phyloP scores from a whole-genome alignment of 64 coral and sea anemone genomes.

The Stichodactyla helianthus region DNA sequence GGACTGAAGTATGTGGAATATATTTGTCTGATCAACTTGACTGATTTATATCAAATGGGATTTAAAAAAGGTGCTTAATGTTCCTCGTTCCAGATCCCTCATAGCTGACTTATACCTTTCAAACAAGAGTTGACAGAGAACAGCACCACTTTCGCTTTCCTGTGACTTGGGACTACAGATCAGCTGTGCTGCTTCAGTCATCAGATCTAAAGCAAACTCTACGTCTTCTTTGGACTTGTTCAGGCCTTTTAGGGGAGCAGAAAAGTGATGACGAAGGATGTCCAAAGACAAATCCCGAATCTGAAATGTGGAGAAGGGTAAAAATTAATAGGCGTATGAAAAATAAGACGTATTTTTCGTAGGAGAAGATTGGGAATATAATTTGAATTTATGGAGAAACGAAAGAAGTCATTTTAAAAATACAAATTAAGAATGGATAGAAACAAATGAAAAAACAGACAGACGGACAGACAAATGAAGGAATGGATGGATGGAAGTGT shows the following conservation, averaged over 20 bases:
- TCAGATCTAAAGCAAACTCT: not conserved
- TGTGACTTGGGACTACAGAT: constrained; percentile 4
- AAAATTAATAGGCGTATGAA: not conserved
- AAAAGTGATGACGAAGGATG: not conserved
- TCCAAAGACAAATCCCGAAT: constrained; percentile 16
- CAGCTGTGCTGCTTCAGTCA: not conserved
- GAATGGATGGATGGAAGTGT: not conserved
- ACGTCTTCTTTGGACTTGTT: not conserved
- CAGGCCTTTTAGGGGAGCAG: not conserved
- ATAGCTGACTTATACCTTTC: not conserved
- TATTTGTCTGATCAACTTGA: not conserved
- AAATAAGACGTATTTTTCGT: not conserved
- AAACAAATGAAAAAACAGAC: no score
- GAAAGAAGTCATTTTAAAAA: not conserved
- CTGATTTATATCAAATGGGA: not conserved
- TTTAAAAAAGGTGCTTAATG: not conserved
- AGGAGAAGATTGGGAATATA: not conserved
- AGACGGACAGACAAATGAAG: not conserved
- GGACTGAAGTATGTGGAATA: no score
- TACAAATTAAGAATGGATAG: not conserved
- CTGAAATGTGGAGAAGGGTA: not conserved
- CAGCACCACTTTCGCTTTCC: constrained; percentile 15
- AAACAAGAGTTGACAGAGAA: constrained; percentile 14
- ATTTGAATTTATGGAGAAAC: not conserved
- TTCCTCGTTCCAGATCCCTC: not conserved